A percentile compares a stretch with the other conserved stretches of the same genome.
Conservation (phyloP, 2,113 vertebrate genomes). For the Macquaria ambigua region DNA sequence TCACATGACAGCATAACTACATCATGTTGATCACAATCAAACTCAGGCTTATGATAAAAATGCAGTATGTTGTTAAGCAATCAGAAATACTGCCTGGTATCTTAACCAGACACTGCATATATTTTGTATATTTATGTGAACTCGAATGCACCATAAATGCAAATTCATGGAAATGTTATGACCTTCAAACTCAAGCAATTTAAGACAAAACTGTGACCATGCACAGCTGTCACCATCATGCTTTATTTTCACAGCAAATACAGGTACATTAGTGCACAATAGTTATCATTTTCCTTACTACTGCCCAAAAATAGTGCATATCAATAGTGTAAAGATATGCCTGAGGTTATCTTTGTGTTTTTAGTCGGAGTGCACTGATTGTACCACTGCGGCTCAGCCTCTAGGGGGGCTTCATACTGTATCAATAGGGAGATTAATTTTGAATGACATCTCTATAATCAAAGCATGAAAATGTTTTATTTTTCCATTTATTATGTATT, state of each 20-base stretch:
- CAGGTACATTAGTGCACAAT: not conserved
- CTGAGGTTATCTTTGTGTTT: not conserved
- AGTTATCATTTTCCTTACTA: not conserved
- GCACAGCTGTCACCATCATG: not conserved
- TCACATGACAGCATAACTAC: not conserved
- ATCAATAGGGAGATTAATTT: not conserved
- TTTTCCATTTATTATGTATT: not conserved
- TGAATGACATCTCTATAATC: not conserved
- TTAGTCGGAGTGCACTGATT: not conserved
- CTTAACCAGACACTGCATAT: not conserved
- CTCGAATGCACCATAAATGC: not conserved
- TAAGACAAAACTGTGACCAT: not conserved
- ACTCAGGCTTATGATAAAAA: not conserved
- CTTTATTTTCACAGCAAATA: not conserved
- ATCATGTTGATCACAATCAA: not conserved
- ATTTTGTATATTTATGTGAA: not conserved
- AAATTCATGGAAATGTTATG: not conserved
- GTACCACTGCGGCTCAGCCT: conserved; percentile 14
- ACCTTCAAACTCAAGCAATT: not conserved
- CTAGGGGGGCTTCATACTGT: conserved; percentile 2
- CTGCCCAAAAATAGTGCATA: not conserved
- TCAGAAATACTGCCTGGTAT: not conserved
- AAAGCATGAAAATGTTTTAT: not conserved
- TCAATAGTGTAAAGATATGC: not conserved
- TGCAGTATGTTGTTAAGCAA: not conserved